These are phyloP conservation scores for Cantharis nigra DNA, from an alignment of 2,888 invertebrate genomes.

Conservation along the genomic window DNA sequence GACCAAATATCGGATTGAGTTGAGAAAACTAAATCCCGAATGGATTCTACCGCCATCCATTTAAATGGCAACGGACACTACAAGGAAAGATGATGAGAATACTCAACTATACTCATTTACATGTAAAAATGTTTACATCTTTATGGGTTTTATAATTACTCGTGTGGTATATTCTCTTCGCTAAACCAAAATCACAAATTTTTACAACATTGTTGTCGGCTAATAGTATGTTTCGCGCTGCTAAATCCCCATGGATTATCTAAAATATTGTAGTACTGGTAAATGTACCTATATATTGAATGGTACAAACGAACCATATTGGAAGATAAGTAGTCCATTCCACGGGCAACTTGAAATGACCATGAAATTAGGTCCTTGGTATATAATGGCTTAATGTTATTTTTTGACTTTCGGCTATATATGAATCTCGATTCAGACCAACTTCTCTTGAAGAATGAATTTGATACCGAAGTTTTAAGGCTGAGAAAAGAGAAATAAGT, in stretches of 20 bases:
- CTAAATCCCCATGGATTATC: conserved; percentile 86
- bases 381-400: conserved; percentile 69
- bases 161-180: conserved; percentile 83
- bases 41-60: conserved; percentile 95
- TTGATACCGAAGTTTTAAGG: too few relatives aligned
- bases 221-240: conserved; percentile 87
- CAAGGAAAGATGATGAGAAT: background rate
- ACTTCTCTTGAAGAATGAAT: too few relatives aligned
- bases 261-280: conserved; percentile 44
- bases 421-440: background rate
- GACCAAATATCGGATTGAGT: conserved; percentile 96
- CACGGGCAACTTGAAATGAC: conserved; percentile 91
- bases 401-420: conserved; percentile 67
- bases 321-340: conserved; percentile 92
- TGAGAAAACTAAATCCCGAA: conserved; percentile 88
- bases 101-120: too few relatives aligned
- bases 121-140: conserved; percentile 62
- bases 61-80: conserved; percentile 86
- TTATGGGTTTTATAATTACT: conserved; percentile 90
- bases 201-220: conserved; percentile 91
- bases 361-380: conserved; percentile 87
- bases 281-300: background rate
- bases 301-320: conserved; percentile 70
- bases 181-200: conserved; percentile 95
- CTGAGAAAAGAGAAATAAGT: too few relatives aligned